These are phyloP conservation scores for Alaudala cheleensis DNA, from an alignment of 2,113 vertebrate species.

Conservation along the genomic window DNA sequence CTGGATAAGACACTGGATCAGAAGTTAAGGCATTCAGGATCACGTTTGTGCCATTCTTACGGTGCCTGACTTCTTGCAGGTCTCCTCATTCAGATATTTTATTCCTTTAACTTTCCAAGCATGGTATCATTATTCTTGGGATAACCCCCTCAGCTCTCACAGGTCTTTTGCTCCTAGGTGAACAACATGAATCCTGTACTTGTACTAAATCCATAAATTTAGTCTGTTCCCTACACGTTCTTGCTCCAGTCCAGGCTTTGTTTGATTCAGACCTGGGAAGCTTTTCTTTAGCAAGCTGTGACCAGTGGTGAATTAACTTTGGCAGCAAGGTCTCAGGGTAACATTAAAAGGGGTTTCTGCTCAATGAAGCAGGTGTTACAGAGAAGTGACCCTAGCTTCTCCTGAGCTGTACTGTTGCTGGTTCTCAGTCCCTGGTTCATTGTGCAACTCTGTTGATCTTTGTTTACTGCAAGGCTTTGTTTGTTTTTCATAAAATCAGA, in stretches of 20 bases:
- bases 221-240: neutral
- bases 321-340: neutral
- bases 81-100: neutral
- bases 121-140: neutral
- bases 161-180: neutral
- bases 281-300: neutral
- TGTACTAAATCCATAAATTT: neutral
- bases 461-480: neutral
- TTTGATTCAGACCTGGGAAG: neutral
- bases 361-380: neutral
- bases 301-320: neutral
- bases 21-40: neutral
- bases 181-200: neutral
- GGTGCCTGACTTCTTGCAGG: neutral
- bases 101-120: neutral
- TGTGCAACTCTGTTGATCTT: fast-evolving
- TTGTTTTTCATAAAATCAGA: neutral
- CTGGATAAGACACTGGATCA: neutral
- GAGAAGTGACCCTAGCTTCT: neutral
- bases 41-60: neutral
- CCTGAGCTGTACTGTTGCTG: neutral
- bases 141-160: neutral
- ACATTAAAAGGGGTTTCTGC: neutral
- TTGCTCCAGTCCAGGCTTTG: neutral
- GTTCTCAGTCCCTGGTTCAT: neutral